These are phyloP conservation scores for Ptilorrhoa leucosticta DNA, from an alignment of 2,113 vertebrate genomes.

Conservation along the genomic window DNA sequence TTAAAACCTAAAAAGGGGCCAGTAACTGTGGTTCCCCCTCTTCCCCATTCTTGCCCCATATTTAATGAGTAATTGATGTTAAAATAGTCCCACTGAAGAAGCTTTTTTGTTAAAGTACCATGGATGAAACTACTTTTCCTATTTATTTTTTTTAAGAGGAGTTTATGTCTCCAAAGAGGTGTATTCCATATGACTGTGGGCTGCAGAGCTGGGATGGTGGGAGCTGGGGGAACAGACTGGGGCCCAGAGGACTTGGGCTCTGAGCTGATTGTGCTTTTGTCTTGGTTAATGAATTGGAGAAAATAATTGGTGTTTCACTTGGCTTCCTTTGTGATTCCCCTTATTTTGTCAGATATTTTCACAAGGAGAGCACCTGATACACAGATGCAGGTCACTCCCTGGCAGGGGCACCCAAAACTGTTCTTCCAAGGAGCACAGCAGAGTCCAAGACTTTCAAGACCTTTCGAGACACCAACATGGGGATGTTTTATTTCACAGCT, in stretches of 20 bases:
- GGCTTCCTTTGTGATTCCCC: background rate
- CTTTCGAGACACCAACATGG: background rate
- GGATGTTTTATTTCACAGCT: background rate
- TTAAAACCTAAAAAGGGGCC: slow-evolving; percentile 26
- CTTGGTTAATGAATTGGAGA: background rate
- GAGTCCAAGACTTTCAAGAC: background rate
- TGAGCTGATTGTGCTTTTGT: background rate
- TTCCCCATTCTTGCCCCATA: background rate
- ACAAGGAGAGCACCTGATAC: background rate
- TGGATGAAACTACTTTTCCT: background rate
- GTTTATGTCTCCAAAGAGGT: background rate
- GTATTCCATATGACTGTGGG: background rate
- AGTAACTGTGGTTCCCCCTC: background rate
- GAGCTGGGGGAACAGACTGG: background rate
- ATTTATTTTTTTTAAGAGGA: background rate
- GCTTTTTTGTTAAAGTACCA: background rate
- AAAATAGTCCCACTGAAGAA: background rate
- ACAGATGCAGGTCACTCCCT: background rate
- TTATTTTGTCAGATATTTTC: background rate
- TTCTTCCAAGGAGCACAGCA: background rate
- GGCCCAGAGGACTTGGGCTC: background rate
- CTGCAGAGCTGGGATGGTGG: background rate
- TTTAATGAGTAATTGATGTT: background rate
- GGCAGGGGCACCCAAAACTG: background rate
- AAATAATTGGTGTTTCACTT: background rate